phyloP scores from a whole-genome alignment of 30 jellyfish, hydroid and myxozoan genomes.

The Calvadosia cruxmelitensis region DNA sequence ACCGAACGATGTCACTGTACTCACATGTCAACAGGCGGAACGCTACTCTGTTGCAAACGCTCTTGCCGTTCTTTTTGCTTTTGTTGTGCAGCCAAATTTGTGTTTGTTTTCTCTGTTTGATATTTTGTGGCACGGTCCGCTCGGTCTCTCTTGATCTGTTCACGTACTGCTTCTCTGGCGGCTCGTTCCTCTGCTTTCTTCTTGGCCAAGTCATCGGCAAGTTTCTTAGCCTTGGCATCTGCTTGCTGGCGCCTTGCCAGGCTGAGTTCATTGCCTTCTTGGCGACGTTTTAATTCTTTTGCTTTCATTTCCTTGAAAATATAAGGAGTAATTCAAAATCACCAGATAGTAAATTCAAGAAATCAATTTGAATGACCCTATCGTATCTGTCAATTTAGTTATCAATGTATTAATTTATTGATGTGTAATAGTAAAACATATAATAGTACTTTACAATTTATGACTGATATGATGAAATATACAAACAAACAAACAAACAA shows the following conservation, averaged over 20 bases:
- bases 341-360: neutral
- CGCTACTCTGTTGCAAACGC: conserved; percentile 1
- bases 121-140: conserved; percentile 57
- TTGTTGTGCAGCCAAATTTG: neutral
- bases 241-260: conserved; percentile 39
- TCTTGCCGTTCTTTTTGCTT: conserved; percentile 1
- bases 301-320: conserved; percentile 32
- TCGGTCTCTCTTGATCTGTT: conserved; percentile 47
- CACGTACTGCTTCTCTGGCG: conserved; percentile 60
- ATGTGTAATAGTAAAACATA: no score
- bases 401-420: no score
- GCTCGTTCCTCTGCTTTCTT: conserved; percentile 51
- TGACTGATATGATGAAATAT: no score
- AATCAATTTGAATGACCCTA: no score
- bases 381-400: no score
- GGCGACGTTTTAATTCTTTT: conserved; percentile 36
- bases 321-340: neutral
- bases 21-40: neutral
- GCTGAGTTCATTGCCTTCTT: conserved; percentile 45
- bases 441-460: no score
- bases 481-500: no score
- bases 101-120: conserved; percentile 28
- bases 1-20: no score
- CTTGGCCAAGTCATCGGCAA: conserved; percentile 46
- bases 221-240: conserved; percentile 35